Evolutionary conservation across 2,797 vertebrate genomes (phyloP).

Genomic region (Myotis pilosus): DNA sequence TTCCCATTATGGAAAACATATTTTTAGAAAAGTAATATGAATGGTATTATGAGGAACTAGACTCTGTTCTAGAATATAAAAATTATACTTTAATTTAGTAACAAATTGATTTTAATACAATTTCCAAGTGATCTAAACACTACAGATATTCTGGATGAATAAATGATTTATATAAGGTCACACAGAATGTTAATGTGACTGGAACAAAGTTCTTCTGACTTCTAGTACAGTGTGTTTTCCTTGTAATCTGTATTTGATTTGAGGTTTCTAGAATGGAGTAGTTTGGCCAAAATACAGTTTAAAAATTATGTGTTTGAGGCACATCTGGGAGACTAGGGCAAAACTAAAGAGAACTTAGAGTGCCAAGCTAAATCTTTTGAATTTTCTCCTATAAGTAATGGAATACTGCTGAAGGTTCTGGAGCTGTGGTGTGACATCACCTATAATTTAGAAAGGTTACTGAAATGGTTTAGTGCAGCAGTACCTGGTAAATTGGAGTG

Average conservation of each 20-base stretch:
- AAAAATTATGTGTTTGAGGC: conserved; percentile 20
- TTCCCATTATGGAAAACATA: conserved; percentile 16
- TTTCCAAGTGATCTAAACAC: conserved; percentile 29
- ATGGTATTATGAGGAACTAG: neutral
- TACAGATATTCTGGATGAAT: conserved; percentile 11
- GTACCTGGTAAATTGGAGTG: neutral
- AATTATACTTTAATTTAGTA: conserved; percentile 22
- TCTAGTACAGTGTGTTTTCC: neutral
- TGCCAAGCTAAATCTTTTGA: neutral
- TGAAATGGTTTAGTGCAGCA: neutral
- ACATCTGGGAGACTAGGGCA: neutral
- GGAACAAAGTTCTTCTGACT: neutral
- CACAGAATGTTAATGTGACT: conserved; percentile 5
- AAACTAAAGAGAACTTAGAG: conserved; percentile 24
- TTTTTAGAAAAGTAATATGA: neutral
- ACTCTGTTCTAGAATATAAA: conserved; percentile 19
- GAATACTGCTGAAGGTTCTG: neutral
- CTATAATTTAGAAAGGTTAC: neutral
- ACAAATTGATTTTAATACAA: conserved; percentile 19
- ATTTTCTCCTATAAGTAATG: conserved; percentile 25
- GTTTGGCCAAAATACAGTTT: neutral
- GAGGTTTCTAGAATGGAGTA: conserved; percentile 2
- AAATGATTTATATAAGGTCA: conserved; percentile 39
- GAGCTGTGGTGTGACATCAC: neutral
- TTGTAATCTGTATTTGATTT: conserved; percentile 17